Conservation (phyloP, 30 jellyfish, hydroid and myxozoan species). For the Hydractinia symbiolongicarpus region DNA sequence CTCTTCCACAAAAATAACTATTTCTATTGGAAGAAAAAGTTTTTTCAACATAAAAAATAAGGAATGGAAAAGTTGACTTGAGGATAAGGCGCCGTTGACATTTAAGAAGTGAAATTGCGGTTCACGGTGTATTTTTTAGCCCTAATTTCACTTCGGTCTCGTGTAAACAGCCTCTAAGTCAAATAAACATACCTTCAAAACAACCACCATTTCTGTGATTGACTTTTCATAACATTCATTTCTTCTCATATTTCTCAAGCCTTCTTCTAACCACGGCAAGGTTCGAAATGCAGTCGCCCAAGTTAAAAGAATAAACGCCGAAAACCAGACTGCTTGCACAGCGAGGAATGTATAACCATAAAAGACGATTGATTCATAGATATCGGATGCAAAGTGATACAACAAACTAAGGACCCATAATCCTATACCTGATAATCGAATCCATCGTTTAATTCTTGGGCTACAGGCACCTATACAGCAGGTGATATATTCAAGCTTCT, state of each 20-base stretch:
- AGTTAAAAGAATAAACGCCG: not conserved
- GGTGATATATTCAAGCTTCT: not conserved
- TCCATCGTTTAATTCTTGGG: not conserved
- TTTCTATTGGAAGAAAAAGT: too few relatives aligned
- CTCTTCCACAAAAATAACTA: too few relatives aligned
- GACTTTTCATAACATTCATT: constrained; percentile 14
- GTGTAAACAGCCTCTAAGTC: too few relatives aligned
- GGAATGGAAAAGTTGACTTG: too few relatives aligned
- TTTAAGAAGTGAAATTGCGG: too few relatives aligned
- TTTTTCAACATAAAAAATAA: too few relatives aligned
- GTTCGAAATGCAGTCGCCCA: constrained; percentile 7
- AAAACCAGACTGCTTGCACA: constrained; percentile 17
- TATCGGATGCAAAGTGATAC: not conserved
- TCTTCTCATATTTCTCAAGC: constrained; percentile 7
- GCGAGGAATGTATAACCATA: constrained; percentile 22
- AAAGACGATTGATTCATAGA: not conserved
- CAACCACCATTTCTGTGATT: not conserved
- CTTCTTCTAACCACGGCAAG: constrained; percentile 29
- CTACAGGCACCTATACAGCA: not conserved
- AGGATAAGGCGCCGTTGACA: too few relatives aligned
- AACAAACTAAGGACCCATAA: not conserved
- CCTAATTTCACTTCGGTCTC: too few relatives aligned
- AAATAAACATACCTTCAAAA: constrained; percentile 13
- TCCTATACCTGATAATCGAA: not conserved
- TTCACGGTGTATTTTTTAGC: too few relatives aligned